Evolutionary conservation across 1,140 invertebrate species (phyloP), one percentile per base, ranked within the genome.

Genomic region (Atta cephalotes): DNA sequence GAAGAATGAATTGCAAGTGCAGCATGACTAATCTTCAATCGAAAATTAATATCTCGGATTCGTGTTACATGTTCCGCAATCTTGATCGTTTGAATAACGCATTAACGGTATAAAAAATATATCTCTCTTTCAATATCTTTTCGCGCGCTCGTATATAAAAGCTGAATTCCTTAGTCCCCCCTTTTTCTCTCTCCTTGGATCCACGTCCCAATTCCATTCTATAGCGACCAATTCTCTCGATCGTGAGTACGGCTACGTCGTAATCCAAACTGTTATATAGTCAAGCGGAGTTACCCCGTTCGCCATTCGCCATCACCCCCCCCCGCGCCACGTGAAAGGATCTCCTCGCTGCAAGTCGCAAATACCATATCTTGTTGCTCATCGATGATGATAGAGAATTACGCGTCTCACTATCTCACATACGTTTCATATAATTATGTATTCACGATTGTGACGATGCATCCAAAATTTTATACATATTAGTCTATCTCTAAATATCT

Each of bases 211-310:
- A 80, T 80, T 77, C 76, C 81, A 49, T 25, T 86, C 89, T 68
- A 88, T 90, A 66, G 74, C 89, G 87, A 88, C 63, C 82, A 65
- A 86, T 76, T 86, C 89, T 84, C 80, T 88, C 89, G 86, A 90
- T 88, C 87, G 89, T 86, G 45, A 76, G 68, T 76, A 84, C n/a
- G 56, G 56, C 80, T 84, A 88, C 77, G 53, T 89, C 58, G 76
- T 81, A 66, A 85, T 65, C 89, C 85, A 86, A 87, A 85, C 63
- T 74, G 86, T 85, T 90, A 72, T 85, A 88, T 85, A 82, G 78
- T 85, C 66, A 58, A 89, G 21, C 58, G 45, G 10, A 90, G 66
- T 66, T 62, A 80, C 71, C 88, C 66, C 65, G 25, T 58, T 58
- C 35, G 62, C 63, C 76, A 60, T 66, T 49, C n/a, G 39, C 39